A percentile compares a stretch with the other conserved stretches of the same genome.
These are phyloP conservation scores for Melitaea cinxia DNA, from an alignment of 1,140 invertebrate genomes.

Conservation along the genomic window DNA sequence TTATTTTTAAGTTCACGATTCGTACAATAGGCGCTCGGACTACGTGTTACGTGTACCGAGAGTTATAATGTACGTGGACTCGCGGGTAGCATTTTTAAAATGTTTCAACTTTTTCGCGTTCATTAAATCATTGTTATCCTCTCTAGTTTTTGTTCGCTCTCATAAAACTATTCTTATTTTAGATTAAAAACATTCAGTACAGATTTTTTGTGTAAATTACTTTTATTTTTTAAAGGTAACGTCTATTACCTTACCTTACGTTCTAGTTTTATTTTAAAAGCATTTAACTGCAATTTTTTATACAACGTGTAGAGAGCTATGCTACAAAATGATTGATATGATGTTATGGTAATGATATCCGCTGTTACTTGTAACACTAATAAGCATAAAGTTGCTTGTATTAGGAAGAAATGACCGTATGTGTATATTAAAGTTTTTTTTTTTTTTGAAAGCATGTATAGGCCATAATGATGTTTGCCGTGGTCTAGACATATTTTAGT, in stretches of 20 bases:
- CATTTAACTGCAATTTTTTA: neutral
- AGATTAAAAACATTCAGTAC: constrained; percentile 6
- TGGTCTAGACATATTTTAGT: too few species aligned
- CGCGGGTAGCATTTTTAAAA: constrained; percentile 46
- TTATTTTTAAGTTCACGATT: too few species aligned
- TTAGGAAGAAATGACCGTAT: too few species aligned
- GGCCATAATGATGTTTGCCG: too few species aligned
- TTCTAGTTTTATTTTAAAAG: neutral
- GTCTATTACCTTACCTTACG: neutral
- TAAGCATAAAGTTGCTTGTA: too few species aligned
- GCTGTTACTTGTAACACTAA: too few species aligned
- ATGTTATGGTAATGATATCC: too few species aligned
- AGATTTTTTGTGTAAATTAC: neutral
- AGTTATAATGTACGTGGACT: constrained; percentile 12
- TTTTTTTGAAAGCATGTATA: too few species aligned
- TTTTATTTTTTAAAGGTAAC: neutral
- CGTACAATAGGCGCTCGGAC: neutral
- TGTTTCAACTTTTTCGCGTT: constrained; percentile 53
- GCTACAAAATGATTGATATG: too few species aligned
- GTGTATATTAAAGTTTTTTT: too few species aligned
- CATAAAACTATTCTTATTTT: constrained; percentile 18
- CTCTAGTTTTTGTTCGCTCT: constrained; percentile 15
- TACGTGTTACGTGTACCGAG: neutral
- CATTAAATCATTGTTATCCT: constrained; percentile 61
- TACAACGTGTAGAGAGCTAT: too few species aligned